phyloP scores from a whole-genome alignment of 2,888 invertebrate species.

The Agriopis aurantiaria region DNA sequence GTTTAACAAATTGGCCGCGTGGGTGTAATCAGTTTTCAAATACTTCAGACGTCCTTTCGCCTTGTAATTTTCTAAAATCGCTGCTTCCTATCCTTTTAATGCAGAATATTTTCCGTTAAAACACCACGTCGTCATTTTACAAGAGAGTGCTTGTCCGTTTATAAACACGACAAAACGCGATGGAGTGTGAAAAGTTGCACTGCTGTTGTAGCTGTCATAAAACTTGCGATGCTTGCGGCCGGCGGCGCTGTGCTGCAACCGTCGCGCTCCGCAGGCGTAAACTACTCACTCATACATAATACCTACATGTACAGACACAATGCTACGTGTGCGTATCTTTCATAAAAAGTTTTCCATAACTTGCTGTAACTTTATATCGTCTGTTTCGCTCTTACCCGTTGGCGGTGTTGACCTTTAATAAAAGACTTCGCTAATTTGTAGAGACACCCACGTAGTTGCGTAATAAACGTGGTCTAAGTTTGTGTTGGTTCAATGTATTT shows the following conservation, averaged over 20 bases:
- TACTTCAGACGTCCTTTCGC: conserved; percentile 38
- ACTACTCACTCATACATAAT: conserved; percentile 48
- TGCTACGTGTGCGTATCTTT: conserved; percentile 32
- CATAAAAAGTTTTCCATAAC: conserved; percentile 22
- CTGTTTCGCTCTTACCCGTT: background rate
- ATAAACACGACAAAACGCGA: conserved; percentile 34
- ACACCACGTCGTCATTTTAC: background rate
- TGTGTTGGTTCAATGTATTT: conserved; percentile 50
- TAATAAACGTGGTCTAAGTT: conserved; percentile 53
- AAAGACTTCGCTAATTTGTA: conserved; percentile 37
- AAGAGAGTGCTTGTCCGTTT: conserved; percentile 26
- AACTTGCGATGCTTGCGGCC: conserved; percentile 51
- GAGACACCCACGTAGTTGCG: conserved; percentile 43
- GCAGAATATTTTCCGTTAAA: background rate
- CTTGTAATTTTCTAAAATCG: conserved; percentile 12
- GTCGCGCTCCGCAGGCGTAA: conserved; percentile 43
- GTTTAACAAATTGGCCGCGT: conserved; percentile 52
- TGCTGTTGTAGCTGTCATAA: conserved; percentile 53
- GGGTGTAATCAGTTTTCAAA: conserved; percentile 48
- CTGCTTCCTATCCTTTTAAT: conserved; percentile 21
- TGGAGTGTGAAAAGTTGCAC: conserved; percentile 43
- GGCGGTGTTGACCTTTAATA: conserved; percentile 35
- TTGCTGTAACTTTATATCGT: conserved; percentile 9
- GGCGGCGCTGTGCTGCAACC: conserved; percentile 5
- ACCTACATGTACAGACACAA: conserved; percentile 38